phyloP scores from a whole-genome alignment of 1,140 invertebrate genomes.

The Panagrolaimus sp. region DNA sequence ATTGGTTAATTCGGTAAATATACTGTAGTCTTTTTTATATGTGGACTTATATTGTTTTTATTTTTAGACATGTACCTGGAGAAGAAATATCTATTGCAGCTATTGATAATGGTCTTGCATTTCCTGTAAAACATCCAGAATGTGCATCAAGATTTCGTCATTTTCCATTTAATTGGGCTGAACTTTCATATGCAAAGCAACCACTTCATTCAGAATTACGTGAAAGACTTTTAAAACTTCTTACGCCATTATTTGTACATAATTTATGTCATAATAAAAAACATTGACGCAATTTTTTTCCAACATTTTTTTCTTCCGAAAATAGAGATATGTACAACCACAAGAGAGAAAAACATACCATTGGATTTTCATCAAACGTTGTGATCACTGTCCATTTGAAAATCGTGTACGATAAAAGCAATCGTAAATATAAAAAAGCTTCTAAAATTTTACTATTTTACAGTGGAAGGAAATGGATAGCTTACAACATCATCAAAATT shows the following conservation, averaged over 20 bases:
- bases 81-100: conserved; percentile 42
- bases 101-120: conserved; percentile 53
- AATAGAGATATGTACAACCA: too few species aligned
- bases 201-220: conserved; percentile 17
- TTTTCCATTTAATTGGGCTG: conserved; percentile 45
- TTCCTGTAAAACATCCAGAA: conserved; percentile 51
- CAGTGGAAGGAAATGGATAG: background rate
- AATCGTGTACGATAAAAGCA: background rate
- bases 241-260: conserved; percentile 46
- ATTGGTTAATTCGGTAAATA: conserved; percentile 44
- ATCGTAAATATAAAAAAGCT: background rate
- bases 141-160: conserved; percentile 41
- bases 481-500: conserved; percentile 10
- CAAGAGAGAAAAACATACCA: too few species aligned
- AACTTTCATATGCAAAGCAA: conserved; percentile 39
- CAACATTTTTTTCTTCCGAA: too few species aligned
- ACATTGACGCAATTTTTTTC: too few species aligned
- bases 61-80: conserved; percentile 48
- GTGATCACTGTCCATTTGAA: background rate
- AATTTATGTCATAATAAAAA: conserved; percentile 39
- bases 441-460: background rate
- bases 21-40: too few species aligned
- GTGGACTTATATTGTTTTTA: too few species aligned
- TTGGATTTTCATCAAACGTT: background rate
- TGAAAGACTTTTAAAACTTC: conserved; percentile 25